Base-by-base conservation (phyloP, 2,113 vertebrate species). In the Ctenodactylus gundi region DNA sequence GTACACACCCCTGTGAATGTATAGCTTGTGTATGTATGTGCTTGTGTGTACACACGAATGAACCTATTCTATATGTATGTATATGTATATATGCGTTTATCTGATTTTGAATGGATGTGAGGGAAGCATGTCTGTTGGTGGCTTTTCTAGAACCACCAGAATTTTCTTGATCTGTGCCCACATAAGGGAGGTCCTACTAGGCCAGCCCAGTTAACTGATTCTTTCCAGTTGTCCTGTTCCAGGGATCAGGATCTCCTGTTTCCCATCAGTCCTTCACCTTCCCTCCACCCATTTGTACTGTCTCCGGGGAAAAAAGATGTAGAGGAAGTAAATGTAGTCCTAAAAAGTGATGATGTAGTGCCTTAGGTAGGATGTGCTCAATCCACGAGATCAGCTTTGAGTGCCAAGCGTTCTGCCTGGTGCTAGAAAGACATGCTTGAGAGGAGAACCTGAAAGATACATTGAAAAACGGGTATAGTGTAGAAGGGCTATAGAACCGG, bases 391-490 rank as follows among this genome's bases (percentile, higher is more conserved):
- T 51, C 39, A 68, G 53, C 36, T 64, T 10, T 36, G 29, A 49
- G 6, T 41, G 29, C 70, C 55, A 57, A 67, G 18, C 70, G 41
- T 77, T 90, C 57, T n/a, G n/a, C 60, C 70, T 73, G 67, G 68
- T 88, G 51, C 39, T 84, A 6, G 27, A 57, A 72, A 11, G 60
- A 86, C 44, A 44, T n/a, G 27, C 18, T 72, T 58, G 7, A 20
- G 70, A 65, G 58, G 39, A 80, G 49, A 91, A 57, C 80, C 78
- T 77, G 81, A 81, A 92, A 94, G 57, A 36, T 92, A 21, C 88
- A 36, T 70, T 96, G 91, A 91, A 96, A 94, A 84, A 0, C 90
- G 86, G 86, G 93, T 75, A 44, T 92, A 88, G 77, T 46, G n/a
- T 64, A 5, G 21, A 44, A 49, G 6, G 36, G 0, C 3, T 84